Conservation (phyloP, 2,888 invertebrate genomes). For the Chloromyia formosa region DNA sequence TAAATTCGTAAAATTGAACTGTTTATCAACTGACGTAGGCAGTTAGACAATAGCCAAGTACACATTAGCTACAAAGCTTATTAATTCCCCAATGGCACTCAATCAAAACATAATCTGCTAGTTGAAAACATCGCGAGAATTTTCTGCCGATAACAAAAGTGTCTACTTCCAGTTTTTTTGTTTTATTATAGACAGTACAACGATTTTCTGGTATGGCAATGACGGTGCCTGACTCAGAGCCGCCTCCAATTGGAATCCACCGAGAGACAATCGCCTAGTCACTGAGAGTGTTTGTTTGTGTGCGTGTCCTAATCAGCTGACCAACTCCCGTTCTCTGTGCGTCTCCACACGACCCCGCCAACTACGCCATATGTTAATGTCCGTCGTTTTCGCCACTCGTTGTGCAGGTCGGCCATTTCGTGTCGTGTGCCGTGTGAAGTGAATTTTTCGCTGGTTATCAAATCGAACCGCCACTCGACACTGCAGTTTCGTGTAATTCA, state of each 20-base stretch:
- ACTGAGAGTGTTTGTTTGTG: not conserved
- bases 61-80: no score
- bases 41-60: no score
- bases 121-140: no score
- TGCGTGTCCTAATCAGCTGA: conserved; percentile 18
- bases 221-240: not conserved
- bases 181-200: not conserved
- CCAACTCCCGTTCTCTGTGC: not conserved
- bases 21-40: no score
- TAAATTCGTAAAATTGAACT: no score
- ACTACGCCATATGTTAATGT: conserved; percentile 12
- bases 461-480: not conserved
- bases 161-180: no score
- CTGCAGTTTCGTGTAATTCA: conserved; percentile 6
- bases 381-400: not conserved
- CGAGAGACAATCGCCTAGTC: not conserved
- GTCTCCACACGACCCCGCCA: not conserved
- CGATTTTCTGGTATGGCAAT: not conserved
- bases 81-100: no score
- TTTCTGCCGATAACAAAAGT: no score
- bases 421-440: conserved; percentile 4
- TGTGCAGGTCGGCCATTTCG: not conserved
- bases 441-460: not conserved
- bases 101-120: no score
- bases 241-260: not conserved